These are phyloP conservation scores for Ciconia boyciana DNA, from an alignment of 2,113 vertebrate species.

Conservation along the genomic window DNA sequence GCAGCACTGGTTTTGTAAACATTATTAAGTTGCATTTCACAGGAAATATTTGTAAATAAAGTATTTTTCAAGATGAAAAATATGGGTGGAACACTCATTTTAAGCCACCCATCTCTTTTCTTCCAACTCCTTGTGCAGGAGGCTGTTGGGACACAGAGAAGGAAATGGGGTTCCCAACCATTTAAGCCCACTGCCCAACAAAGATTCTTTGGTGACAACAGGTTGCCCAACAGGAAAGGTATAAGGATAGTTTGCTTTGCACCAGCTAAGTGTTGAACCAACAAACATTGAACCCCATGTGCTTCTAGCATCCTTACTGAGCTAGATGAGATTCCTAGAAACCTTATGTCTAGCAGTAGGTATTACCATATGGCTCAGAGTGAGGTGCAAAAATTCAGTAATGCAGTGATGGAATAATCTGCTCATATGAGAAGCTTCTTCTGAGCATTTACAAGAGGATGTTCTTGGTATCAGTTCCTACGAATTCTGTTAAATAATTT, in stretches of 20 bases:
- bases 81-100: background rate
- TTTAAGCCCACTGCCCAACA: background rate
- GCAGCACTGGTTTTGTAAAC: background rate
- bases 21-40: background rate
- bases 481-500: background rate
- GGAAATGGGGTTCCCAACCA: background rate
- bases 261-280: conserved; percentile 24
- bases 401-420: conserved; percentile 36
- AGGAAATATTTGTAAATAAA: background rate
- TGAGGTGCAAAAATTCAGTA: conserved; percentile 47
- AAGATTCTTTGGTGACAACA: background rate
- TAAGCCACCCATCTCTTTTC: background rate
- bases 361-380: conserved; percentile 44
- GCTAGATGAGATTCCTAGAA: conserved; percentile 35
- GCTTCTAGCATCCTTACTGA: conserved; percentile 34
- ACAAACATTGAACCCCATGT: conserved; percentile 50
- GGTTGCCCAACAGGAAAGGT: background rate
- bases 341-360: conserved; percentile 54
- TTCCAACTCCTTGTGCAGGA: background rate
- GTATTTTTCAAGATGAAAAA: background rate
- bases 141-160: background rate
- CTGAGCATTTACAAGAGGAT: background rate
- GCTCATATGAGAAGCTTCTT: background rate
- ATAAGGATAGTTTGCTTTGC: conserved; percentile 34
- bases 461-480: background rate